A percentile compares a stretch with the other conserved stretches of the same genome.
Conservation (phyloP, 2,113 vertebrate genomes). For the Motacilla tschutschensis region DNA sequence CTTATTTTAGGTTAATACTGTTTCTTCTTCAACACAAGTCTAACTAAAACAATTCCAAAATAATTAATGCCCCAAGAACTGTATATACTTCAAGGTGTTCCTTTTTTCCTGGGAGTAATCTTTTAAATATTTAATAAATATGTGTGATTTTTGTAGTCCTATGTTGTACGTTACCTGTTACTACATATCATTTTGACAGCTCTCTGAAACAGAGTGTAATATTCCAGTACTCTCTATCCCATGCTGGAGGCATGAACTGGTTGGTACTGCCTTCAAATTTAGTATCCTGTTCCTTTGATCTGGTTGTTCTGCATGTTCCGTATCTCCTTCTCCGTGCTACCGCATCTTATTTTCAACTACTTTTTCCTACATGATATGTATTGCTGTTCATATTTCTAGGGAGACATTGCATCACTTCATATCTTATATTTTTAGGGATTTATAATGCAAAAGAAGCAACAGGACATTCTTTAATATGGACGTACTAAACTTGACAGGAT, state of each 20-base stretch:
- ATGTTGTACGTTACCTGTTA: not conserved
- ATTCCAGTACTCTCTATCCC: not conserved
- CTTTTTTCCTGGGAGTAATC: constrained; percentile 43
- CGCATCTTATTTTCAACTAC: not conserved
- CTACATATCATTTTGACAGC: not conserved
- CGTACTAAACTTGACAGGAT: not conserved
- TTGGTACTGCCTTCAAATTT: not conserved
- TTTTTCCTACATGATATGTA: not conserved
- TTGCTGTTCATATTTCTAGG: not conserved
- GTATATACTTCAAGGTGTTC: constrained; percentile 23
- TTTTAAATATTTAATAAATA: constrained; percentile 42
- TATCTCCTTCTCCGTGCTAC: not conserved
- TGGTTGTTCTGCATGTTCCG: not conserved
- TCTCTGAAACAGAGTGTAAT: not conserved
- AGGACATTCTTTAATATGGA: not conserved
- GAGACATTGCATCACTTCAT: not conserved
- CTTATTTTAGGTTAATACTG: constrained; percentile 27
- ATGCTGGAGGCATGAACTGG: not conserved
- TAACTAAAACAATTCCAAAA: constrained; percentile 58
- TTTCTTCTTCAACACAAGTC: constrained; percentile 43
- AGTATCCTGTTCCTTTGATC: not conserved
- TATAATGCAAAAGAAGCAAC: constrained; percentile 14
- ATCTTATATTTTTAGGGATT: not conserved
- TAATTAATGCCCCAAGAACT: constrained; percentile 39
- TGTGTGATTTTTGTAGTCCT: not conserved